Evolutionary conservation across 2,113 vertebrate species (phyloP), one percentile per base, ranked within the genome.

Genomic region (Lepus europaeus): DNA sequence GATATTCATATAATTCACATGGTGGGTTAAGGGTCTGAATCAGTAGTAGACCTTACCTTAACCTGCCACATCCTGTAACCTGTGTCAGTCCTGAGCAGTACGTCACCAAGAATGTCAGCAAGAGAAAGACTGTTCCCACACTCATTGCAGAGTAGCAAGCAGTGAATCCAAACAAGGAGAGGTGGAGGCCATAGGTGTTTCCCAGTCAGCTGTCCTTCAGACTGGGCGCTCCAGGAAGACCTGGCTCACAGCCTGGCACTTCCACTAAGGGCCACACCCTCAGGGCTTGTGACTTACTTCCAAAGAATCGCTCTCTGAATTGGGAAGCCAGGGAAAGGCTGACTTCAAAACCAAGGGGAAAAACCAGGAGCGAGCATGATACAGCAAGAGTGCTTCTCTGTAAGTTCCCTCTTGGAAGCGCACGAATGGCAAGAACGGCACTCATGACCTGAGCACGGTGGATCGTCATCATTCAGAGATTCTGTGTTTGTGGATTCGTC

Each of bases 121-220:
- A 61, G 45, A 61, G 45, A 27, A 22, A 12, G 64, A 82, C 11
- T 12, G 22, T 25, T 33, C 11, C 56, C 16, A 23, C 27, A 23
- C 7, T 64, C 36, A 86, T 11, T n/a, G 14, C 56, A 16, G 56
- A 59, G 19, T 14, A 59, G 56, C 14, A 59, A 59, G 19, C 14
- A 19, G 17, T 59, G 56, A 59, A n/a, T 51, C 39, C 13, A 39
- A 3, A 69, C 3, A 16, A 78, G 49, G 25, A 11, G 22, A 19
- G 4, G 8, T 68, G 9, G 31, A 68, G 36, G 12, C 2, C 33
- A 2, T 51, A 0, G 0, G 78, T n/a, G 2, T 16, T 23, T 29
- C 29, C 14, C 2, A 3, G 17, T 68, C 70, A 74, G 27, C 6
- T 27, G 27, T 56, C 13, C 13, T 33, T 39, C 49, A 61, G 10